Conservation (phyloP, 2,888 invertebrate genomes). For the Deladenus siricidicola region DNA sequence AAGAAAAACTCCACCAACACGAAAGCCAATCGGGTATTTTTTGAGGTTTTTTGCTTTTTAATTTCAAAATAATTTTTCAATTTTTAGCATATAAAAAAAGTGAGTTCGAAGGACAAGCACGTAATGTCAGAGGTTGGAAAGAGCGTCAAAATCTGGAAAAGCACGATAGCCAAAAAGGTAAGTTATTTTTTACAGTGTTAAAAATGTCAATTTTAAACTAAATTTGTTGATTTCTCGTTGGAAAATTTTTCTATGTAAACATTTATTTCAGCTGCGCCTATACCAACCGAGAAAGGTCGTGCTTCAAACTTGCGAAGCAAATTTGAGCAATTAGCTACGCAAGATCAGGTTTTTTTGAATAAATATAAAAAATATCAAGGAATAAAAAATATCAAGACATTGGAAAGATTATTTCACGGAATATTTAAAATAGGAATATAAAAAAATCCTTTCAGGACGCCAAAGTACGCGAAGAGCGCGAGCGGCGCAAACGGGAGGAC, state of each 20-base stretch:
- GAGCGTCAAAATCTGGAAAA: slow-evolving; percentile 72
- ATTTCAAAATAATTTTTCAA: neutral
- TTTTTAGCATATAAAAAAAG: slow-evolving; percentile 45
- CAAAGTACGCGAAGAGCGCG: slow-evolving; percentile 29
- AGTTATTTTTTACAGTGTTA: too few relatives aligned
- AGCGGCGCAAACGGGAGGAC: slow-evolving; percentile 39
- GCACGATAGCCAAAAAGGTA: slow-evolving; percentile 68
- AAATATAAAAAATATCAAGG: too few relatives aligned
- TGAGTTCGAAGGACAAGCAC: slow-evolving; percentile 55
- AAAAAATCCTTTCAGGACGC: slow-evolving; percentile 23
- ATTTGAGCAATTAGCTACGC: slow-evolving; percentile 44
- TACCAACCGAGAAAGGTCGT: slow-evolving; percentile 20
- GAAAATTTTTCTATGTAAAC: too few relatives aligned
- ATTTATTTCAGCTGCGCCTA: neutral
- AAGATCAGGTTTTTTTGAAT: slow-evolving; percentile 21
- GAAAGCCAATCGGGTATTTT: slow-evolving; percentile 66
- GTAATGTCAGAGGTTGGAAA: slow-evolving; percentile 59
- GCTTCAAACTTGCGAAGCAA: slow-evolving; percentile 40
- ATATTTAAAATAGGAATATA: neutral
- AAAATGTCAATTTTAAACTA: too few relatives aligned
- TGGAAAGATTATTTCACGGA: neutral
- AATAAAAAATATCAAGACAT: too few relatives aligned
- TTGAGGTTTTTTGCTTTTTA: neutral
- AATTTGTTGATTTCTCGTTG: too few relatives aligned
- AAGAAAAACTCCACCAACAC: slow-evolving; percentile 74